phyloP scores from a whole-genome alignment of 92 coral and sea anemone species.

The Heteractis magnifica region DNA sequence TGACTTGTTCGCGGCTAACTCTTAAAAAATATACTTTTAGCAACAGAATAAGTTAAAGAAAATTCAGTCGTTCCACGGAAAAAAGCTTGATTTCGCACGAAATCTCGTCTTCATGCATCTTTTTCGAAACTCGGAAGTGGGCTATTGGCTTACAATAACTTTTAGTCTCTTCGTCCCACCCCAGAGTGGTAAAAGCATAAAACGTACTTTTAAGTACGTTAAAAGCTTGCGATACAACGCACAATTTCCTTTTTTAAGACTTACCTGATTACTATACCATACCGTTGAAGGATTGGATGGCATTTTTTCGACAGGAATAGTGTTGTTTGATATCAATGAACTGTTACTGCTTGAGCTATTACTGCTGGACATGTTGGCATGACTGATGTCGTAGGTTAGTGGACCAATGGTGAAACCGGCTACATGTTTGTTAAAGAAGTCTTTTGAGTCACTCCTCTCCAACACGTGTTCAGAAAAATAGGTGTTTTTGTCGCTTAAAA shows the following conservation, averaged over 20 bases:
- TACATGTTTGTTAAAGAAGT: conserved; percentile 77
- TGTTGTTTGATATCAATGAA: background rate
- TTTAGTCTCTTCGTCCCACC: too few species aligned
- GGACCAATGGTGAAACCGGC: conserved; percentile 74
- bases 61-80: too few species aligned
- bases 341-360: background rate
- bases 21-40: too few species aligned
- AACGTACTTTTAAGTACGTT: background rate
- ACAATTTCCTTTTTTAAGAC: background rate
- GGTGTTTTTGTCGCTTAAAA: conserved; percentile 54
- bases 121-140: too few species aligned
- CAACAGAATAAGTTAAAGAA: too few species aligned
- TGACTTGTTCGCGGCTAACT: too few species aligned
- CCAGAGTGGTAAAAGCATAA: too few species aligned
- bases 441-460: conserved; percentile 63
- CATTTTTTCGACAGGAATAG: background rate
- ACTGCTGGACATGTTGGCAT: background rate
- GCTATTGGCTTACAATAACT: too few species aligned
- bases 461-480: conserved; percentile 73
- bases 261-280: conserved; percentile 85
- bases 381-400: background rate
- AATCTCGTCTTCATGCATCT: too few species aligned
- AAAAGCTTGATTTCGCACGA: too few species aligned
- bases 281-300: conserved; percentile 40
- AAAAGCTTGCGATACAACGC: background rate